A percentile compares a stretch with the other conserved stretches of the same genome.
Evolutionary conservation across 2,797 vertebrate genomes (phyloP).

Genomic region (Pipistrellus pipistrellus): DNA sequence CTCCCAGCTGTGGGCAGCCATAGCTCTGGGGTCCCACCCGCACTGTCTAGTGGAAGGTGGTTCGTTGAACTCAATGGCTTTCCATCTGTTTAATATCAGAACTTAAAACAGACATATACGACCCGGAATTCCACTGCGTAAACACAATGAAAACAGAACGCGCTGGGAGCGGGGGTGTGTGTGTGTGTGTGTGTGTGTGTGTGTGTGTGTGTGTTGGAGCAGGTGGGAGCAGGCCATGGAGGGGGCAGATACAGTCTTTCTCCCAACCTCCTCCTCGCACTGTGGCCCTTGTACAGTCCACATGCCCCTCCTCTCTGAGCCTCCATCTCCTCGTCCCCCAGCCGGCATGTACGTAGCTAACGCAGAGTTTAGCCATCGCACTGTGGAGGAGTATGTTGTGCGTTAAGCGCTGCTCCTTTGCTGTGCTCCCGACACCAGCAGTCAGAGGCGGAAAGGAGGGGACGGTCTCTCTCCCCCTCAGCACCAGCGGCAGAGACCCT

Average conservation of each 20-base stretch:
- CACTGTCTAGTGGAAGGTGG: constrained; percentile 17
- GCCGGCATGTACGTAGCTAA: not conserved
- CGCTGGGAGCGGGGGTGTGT: not conserved
- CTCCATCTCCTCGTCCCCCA: not conserved
- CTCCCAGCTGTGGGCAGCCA: too few species aligned
- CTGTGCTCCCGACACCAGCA: not conserved
- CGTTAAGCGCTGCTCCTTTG: not conserved
- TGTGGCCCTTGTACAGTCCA: not conserved
- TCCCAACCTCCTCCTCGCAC: not conserved
- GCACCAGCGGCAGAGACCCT: not conserved
- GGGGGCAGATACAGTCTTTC: not conserved
- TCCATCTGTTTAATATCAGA: not conserved
- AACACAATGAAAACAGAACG: not conserved
- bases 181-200: too few species aligned
- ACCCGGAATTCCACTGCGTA: not conserved
- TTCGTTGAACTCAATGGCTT: constrained; percentile 24
- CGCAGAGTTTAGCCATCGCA: not conserved
- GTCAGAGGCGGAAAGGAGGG: not conserved
- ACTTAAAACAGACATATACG: not conserved
- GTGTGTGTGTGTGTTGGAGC: too few species aligned
- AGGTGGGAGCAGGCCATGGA: not conserved
- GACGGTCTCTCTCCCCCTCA: not conserved
- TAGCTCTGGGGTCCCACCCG: not conserved
- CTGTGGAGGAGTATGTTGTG: not conserved
- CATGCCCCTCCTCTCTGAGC: not conserved